Evolutionary conservation across 2,888 invertebrate genomes (phyloP).

Genomic region (Sarcophaga caerulescens): DNA sequence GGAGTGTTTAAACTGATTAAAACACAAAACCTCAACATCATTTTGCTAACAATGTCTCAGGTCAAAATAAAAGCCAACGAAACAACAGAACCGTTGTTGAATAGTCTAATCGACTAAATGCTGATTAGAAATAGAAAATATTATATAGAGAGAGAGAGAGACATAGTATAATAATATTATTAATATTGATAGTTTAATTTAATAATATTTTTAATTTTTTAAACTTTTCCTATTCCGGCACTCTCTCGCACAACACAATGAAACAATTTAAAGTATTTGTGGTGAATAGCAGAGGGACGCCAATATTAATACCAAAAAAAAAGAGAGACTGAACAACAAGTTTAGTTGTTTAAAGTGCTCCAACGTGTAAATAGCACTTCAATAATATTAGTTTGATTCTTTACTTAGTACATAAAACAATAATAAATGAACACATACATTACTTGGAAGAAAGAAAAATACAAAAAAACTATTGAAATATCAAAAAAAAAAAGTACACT

Average conservation of each 20-base stretch:
- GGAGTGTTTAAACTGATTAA: not conserved
- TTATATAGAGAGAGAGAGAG: too few species aligned
- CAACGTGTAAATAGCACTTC: constrained; percentile 62
- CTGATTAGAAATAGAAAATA: not conserved
- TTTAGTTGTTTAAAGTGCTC: constrained; percentile 62
- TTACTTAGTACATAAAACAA: not conserved
- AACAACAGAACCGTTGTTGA: not conserved
- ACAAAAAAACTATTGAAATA: constrained; percentile 2
- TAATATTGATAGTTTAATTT: too few species aligned
- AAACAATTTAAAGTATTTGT: constrained; percentile 26
- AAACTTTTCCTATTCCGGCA: not conserved
- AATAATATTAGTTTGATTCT: constrained; percentile 21
- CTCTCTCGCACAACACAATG: constrained; percentile 39
- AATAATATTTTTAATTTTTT: too few species aligned
- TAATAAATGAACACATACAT: not conserved
- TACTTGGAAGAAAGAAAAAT: not conserved
- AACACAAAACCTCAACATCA: not conserved
- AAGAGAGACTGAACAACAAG: constrained; percentile 47
- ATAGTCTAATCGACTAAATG: not conserved
- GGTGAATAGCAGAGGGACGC: constrained; percentile 43
- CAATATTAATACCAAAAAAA: constrained; percentile 42
- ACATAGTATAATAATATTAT: too few species aligned
- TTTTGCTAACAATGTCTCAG: not conserved
- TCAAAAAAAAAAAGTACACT: constrained; percentile 28
- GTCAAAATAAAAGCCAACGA: not conserved